Evolutionary conservation across 2,113 vertebrate species (phyloP), one percentile per base, ranked within the genome.

Genomic region (Laticauda laticaudata): DNA sequence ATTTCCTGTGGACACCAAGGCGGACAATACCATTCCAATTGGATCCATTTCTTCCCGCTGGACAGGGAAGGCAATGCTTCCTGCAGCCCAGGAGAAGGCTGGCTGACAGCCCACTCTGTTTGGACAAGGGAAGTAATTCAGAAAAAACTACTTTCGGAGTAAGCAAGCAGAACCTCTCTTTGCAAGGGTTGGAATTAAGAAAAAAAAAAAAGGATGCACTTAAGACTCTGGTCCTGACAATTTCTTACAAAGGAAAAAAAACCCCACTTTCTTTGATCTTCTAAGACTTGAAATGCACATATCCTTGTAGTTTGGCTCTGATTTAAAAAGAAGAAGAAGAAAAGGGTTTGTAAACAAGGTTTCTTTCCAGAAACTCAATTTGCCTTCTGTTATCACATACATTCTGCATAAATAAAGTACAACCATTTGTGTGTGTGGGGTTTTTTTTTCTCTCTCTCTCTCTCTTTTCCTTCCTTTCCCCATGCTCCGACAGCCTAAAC

Each of bases 301-400:
- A 93, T 69, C 93, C 94, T 91, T 89, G 88, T 0, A 0, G 45
- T 87, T 89, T 92, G 91, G n/a, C 59, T 91, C 88, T 8, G 9
- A 55, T 56, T 94, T 93, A 12, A 12, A 43, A 85, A 93, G 15
- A 8, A 6, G 5, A 5, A 23, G 34, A 8, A 56, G 1, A 90
- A 94, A 93, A 88, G 75, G 26, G 90, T 94, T 89, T 95, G 93
- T 94, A 96, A 96, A 94, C 96, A 95, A 95, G 91, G 89, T 93
- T 96, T 94, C 55, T 94, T 96, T 95, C 96, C 93, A 96, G 61
- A 48, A 95, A 90, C n/a, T 95, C 90, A 59, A 90, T 96, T 95
- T 96, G 95, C 92, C 88, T 94, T 95, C 96, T 97, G 94, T 94
- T 97, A 95, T 96, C 95, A 94, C 86, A 95, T 92, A 95, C 94